phyloP scores from a whole-genome alignment of 2,113 vertebrate species.

The Apodemus sylvaticus region DNA sequence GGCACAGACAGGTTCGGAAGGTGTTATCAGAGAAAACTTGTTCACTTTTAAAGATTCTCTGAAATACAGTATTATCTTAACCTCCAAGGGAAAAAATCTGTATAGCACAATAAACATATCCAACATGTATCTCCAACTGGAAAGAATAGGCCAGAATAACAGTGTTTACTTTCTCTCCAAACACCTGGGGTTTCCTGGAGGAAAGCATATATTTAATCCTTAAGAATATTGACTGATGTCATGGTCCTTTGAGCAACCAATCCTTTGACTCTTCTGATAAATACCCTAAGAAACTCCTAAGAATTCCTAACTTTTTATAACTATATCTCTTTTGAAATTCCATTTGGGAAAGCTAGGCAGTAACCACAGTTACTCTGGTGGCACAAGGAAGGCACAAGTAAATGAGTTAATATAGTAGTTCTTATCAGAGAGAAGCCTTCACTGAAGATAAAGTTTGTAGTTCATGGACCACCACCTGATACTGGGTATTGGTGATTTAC shows the following conservation, averaged over 20 bases:
- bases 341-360: not conserved
- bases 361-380: not conserved
- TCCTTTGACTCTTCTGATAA: slow-evolving; percentile 6
- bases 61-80: not conserved
- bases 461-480: not conserved
- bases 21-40: not conserved
- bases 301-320: slow-evolving; percentile 17
- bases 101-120: not conserved
- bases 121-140: not conserved
- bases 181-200: not conserved
- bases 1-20: not conserved
- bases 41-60: not conserved
- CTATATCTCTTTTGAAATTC: not conserved
- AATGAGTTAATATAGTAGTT: slow-evolving; percentile 25
- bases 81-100: not conserved
- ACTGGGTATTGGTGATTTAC: slow-evolving; percentile 18
- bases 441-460: slow-evolving; percentile 11
- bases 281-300: slow-evolving; percentile 5
- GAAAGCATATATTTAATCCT: not conserved
- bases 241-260: not conserved
- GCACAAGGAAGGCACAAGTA: slow-evolving; percentile 45
- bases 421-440: slow-evolving; percentile 11
- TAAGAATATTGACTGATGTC: not conserved
- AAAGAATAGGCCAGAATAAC: not conserved
- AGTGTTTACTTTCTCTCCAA: not conserved